Base-by-base conservation (phyloP, 1,140 invertebrate species). In the Formica selysi region DNA sequence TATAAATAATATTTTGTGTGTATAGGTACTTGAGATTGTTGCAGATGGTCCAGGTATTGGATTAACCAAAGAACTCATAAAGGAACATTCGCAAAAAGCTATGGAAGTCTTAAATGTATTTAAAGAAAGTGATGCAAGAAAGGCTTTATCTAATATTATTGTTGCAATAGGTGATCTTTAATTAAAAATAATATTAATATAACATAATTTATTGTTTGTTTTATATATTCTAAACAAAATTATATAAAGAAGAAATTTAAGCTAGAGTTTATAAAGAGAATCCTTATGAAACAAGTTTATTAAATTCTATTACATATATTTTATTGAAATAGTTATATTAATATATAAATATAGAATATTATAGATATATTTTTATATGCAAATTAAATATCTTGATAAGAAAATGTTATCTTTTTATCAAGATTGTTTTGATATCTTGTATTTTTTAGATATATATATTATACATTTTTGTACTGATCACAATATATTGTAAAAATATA, bases 91-190 rank as follows among this genome's bases (percentile, higher is more conserved):
- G 19, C 95, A 96, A 26, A 96, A 96, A 89, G 98, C 98, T 38
- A 96, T 97, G 89, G 96, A 96, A 89, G 96, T 98, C 3, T 95
- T 99, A 36, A 96, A 96, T 86, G 96, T 96, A 79, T 97, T 98
- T 90, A 96, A 97, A 74, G 96, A 97, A 84, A 97, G 96, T 76
- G 97, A 98, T 94, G 97, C 97, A 6, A 94, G 97, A 36, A 97
- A 96, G 68, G 97, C 97, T 0, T 95, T 98, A 51, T 96, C 96
- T 64, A 98, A 98, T 94, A 98, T 98, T 89, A 97, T 98, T 68
- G 96, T 97, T 38, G 97, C 97, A 32, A 97, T 98, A 96, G 97
- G 97, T 91, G 96, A 96, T 89, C 93, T 98, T 70, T 61, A 98
- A 93, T 97, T 98, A 62, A 11, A 44, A 8, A 38, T 38, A 38